Conservation (phyloP, 2,888 invertebrate genomes). For the Pediacus dermestoides region DNA sequence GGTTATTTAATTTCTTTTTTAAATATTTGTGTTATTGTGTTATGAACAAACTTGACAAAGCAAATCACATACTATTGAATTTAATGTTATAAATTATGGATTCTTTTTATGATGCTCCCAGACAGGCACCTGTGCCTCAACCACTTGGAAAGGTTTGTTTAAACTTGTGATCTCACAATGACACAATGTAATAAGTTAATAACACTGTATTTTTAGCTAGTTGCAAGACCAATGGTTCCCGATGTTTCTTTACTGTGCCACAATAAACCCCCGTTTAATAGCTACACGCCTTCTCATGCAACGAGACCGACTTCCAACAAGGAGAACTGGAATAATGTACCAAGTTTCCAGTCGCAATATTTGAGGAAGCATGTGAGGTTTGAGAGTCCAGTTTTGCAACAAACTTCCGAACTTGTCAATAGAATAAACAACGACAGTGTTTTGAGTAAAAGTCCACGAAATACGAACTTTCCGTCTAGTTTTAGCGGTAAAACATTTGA, state of each 20-base stretch:
- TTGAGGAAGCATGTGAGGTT: conserved; percentile 46
- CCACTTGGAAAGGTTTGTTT: conserved; percentile 31
- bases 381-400: conserved; percentile 33
- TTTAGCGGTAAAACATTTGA: conserved; percentile 37
- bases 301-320: no score
- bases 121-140: conserved; percentile 38
- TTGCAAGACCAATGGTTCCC: conserved; percentile 37
- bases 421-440: neutral
- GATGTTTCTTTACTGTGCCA: conserved; percentile 43
- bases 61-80: no score
- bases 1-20: no score
- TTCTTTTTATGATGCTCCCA: conserved; percentile 45
- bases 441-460: no score
- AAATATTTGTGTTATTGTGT: no score
- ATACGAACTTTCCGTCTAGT: neutral
- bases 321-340: conserved; percentile 24
- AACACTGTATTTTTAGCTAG: conserved; percentile 18
- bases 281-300: conserved; percentile 27
- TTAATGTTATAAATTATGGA: no score
- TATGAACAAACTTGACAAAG: no score
- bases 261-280: conserved; percentile 13
- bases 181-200: neutral
- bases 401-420: conserved; percentile 15
- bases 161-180: conserved; percentile 4
- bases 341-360: conserved; percentile 17